These are phyloP conservation scores for Tachina fera DNA, from an alignment of 2,888 invertebrate species.

Conservation along the genomic window DNA sequence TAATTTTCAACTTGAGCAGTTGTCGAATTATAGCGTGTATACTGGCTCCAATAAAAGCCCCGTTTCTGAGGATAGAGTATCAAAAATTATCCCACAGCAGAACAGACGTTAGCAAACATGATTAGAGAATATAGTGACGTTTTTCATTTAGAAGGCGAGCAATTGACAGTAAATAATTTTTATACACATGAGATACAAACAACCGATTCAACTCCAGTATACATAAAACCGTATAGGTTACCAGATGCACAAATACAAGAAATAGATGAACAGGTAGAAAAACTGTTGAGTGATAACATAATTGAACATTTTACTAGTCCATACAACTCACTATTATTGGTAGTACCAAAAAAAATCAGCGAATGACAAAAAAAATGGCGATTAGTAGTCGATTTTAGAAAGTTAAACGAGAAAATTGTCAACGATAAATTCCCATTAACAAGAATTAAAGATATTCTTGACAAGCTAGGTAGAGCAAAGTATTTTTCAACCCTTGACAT, in stretches of 20 bases:
- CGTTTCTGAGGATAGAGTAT: not conserved
- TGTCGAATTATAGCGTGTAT: too few relatives aligned
- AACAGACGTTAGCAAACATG: not conserved
- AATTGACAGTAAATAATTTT: not conserved
- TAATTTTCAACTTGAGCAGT: too few relatives aligned
- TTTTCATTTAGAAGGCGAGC: too few relatives aligned
- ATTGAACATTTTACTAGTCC: not conserved
- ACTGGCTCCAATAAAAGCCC: too few relatives aligned
- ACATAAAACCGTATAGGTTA: conserved; percentile 1
- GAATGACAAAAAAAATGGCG: not conserved
- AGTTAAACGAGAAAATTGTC: conserved; percentile 4
- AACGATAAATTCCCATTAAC: not conserved
- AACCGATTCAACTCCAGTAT: not conserved
- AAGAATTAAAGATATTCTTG: too few relatives aligned
- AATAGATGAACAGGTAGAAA: too few relatives aligned
- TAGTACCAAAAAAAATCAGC: not conserved
- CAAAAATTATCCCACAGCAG: not conserved
- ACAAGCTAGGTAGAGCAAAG: not conserved
- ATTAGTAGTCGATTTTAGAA: too few relatives aligned
- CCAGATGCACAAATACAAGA: not conserved
- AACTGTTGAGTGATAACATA: not conserved
- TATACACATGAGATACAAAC: not conserved
- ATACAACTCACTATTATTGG: not conserved
- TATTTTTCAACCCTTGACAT: not conserved
- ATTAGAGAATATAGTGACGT: not conserved